Evolutionary conservation across 2,888 invertebrate species (phyloP).

Genomic region (Plusia festucae): DNA sequence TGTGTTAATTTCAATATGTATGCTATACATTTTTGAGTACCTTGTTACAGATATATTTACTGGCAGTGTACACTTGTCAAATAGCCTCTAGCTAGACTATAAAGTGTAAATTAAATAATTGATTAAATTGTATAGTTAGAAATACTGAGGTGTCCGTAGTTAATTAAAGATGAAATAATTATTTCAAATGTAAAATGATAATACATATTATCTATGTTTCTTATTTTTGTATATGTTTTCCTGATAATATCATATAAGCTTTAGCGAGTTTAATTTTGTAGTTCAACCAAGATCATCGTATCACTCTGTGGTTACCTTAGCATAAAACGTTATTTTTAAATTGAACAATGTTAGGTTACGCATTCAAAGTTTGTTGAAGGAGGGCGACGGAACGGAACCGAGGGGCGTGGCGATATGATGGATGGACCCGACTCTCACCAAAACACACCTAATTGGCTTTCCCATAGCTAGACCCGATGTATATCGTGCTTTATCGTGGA

Average conservation of each 20-base stretch:
- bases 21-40: not conserved
- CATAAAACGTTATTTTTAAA: conserved; percentile 29
- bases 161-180: no score
- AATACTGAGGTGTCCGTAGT: no score
- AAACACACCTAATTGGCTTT: conserved; percentile 86
- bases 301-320: conserved; percentile 4
- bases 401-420: conserved; percentile 82
- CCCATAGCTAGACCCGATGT: conserved; percentile 74
- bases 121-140: no score
- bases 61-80: not conserved
- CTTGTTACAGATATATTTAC: not conserved
- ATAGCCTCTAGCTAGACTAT: conserved; percentile 2
- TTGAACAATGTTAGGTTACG: conserved; percentile 59
- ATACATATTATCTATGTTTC: no score
- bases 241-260: no score
- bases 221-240: no score
- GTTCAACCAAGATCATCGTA: not conserved
- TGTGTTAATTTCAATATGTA: not conserved
- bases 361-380: conserved; percentile 57
- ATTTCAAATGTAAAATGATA: no score
- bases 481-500: conserved; percentile 63
- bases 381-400: conserved; percentile 72
- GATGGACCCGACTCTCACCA: conserved; percentile 80
- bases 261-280: no score
- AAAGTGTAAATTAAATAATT: not conserved